Percentiles rank a stretch among this genome's conserved stretches.
Evolutionary conservation across 1,140 invertebrate genomes (phyloP).

Genomic region (Drosophila eugracilis): DNA sequence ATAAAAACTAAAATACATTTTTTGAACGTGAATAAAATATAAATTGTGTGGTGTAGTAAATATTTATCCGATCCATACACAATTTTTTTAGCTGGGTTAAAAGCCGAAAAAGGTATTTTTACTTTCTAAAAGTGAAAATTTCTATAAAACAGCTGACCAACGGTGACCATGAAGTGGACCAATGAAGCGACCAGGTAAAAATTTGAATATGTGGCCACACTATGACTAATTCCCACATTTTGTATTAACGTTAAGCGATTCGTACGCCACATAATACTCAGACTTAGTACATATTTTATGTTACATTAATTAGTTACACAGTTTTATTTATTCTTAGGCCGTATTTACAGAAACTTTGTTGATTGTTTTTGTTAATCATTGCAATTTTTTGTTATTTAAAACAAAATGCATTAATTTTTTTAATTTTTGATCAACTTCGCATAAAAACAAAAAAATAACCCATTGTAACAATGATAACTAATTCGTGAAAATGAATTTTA

Average conservation of each 20-base stretch:
- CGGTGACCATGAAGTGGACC: neutral
- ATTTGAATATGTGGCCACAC: constrained; percentile 30
- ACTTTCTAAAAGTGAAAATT: neutral
- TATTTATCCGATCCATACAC: neutral
- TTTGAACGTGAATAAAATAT: too few relatives aligned
- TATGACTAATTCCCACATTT: constrained; percentile 27
- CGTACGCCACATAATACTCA: constrained; percentile 65
- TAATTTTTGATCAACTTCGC: constrained; percentile 19
- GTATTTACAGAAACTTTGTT: constrained; percentile 36
- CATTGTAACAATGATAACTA: constrained; percentile 55
- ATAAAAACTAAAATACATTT: too few relatives aligned
- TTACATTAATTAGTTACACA: constrained; percentile 64
- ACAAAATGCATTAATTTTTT: constrained; percentile 21
- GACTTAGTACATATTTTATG: constrained; percentile 54
- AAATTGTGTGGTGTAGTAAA: too few relatives aligned
- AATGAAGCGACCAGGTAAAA: neutral
- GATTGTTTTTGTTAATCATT: constrained; percentile 2
- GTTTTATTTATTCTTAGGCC: constrained; percentile 46
- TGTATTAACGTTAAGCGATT: constrained; percentile 30
- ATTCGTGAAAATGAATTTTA: constrained; percentile 67
- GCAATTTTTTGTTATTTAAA: constrained; percentile 7
- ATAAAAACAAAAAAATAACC: constrained; percentile 25
- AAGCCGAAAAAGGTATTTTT: neutral
- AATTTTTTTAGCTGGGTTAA: neutral
- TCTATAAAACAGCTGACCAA: constrained; percentile 5